These are phyloP conservation scores for Drosophila stalkeri DNA, from an alignment of 2,888 invertebrate genomes.

Conservation along the genomic window DNA sequence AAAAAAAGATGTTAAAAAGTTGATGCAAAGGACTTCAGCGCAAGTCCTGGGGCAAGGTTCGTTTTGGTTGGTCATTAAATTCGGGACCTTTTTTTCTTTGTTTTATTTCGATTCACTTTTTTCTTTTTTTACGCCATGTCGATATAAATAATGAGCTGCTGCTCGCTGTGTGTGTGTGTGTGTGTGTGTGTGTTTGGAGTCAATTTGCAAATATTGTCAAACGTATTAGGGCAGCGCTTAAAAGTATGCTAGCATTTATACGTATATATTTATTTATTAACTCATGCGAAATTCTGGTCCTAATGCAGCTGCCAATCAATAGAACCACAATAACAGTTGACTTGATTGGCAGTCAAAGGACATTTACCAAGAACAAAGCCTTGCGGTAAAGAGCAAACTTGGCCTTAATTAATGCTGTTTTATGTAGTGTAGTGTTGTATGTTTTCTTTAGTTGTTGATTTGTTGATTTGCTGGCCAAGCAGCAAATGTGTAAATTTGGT, in stretches of 20 bases:
- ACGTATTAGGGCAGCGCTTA: slow-evolving; percentile 24
- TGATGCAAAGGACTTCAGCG: slow-evolving; percentile 29
- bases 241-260: slow-evolving; percentile 18
- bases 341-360: slow-evolving; percentile 42
- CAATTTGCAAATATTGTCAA: slow-evolving; percentile 53
- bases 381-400: slow-evolving; percentile 4
- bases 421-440: background rate
- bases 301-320: slow-evolving; percentile 7
- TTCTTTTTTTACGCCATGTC: slow-evolving; percentile 29
- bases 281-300: background rate
- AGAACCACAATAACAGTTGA: slow-evolving; percentile 15
- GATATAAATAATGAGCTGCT: slow-evolving; percentile 72
- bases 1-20: slow-evolving; percentile 52
- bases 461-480: slow-evolving; percentile 14
- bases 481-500: slow-evolving; percentile 1
- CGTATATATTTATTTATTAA: slow-evolving; percentile 18
- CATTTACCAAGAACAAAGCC: slow-evolving; percentile 11
- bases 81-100: slow-evolving; percentile 39
- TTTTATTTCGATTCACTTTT: background rate
- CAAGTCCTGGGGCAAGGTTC: slow-evolving; percentile 53
- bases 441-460: slow-evolving; percentile 10
- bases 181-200: slow-evolving; percentile 1
- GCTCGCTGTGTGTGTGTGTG: background rate
- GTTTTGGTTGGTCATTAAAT: slow-evolving; percentile 69
- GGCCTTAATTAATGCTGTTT: slow-evolving; percentile 26